A percentile compares a stretch with the other conserved stretches of the same genome.
Evolutionary conservation across 2,113 vertebrate genomes (phyloP).

Genomic region (Mugil cephalus): DNA sequence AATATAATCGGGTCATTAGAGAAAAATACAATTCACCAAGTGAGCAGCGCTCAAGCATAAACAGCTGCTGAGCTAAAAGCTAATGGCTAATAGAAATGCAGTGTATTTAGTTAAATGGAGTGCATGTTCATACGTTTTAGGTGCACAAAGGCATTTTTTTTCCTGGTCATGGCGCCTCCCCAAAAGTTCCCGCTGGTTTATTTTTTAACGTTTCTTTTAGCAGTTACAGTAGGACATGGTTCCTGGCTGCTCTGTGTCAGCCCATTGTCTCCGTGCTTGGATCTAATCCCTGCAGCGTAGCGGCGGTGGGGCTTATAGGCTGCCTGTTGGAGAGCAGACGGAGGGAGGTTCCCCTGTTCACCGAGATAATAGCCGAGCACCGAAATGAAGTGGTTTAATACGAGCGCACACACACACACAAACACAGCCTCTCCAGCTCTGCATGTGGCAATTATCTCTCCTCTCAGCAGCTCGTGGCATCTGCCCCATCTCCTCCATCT

Average conservation of each 20-base stretch:
- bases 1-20: too few relatives aligned
- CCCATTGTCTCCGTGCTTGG: conserved; percentile 58
- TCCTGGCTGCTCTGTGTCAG: conserved; percentile 31
- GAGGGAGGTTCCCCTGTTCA: conserved; percentile 71
- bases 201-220: too few relatives aligned
- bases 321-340: conserved; percentile 55
- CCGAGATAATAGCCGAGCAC: conserved; percentile 70
- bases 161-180: not conserved
- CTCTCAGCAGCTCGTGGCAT: conserved; percentile 71
- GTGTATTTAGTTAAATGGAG: not conserved
- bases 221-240: conserved; percentile 7
- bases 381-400: conserved; percentile 69
- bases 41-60: too few relatives aligned
- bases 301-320: conserved; percentile 53
- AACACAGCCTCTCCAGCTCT: conserved; percentile 57
- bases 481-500: conserved; percentile 49
- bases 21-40: too few relatives aligned
- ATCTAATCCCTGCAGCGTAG: conserved; percentile 64
- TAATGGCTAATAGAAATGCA: too few relatives aligned
- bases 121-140: too few relatives aligned
- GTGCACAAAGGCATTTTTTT: too few relatives aligned
- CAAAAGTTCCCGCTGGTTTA: not conserved
- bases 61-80: not conserved
- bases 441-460: conserved; percentile 78
- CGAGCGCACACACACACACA: conserved; percentile 34